Evolutionary conservation across 2,113 vertebrate species (phyloP), one percentile per base, ranked within the genome.

Genomic region (Sphyrna mokarran): DNA sequence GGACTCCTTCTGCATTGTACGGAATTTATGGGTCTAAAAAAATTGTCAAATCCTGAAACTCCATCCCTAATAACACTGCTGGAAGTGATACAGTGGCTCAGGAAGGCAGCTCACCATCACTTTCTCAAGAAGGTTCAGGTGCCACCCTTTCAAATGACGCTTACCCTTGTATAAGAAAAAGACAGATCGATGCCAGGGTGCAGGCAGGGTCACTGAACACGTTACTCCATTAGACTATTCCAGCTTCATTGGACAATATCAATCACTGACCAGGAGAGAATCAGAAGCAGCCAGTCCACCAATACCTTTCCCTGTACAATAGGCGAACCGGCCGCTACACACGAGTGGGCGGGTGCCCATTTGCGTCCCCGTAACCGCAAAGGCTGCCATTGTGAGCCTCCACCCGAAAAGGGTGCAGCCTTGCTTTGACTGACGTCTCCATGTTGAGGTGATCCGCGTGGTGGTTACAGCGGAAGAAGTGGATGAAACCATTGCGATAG

Each of bases 401-500:
- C 23, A 97, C 96, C 96, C 98, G 97, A 61, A 97, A 97, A 95
- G 97, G 96, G 61, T 97, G 96, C 0, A 98, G 98, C 63, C 98
- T 97, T 23, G 98, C 98, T 96, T 98, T 97, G 93, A 99, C 97
- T 0, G 98, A 99, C 9, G 98, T 98, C 72, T 99, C 98, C 0
- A 97, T 97, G 96, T 98, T 98, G 96, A 98, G 97, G 95, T 97
- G 97, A 26, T 98, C 98, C 0, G 98, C 98, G 95, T 98, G 98
- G 96, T 98, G 97, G 96, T 98, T 97, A 40, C 98, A 99, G 80
- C 98, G 98, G 96, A 99, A 99, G 91, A 99, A 98, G 98, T 98
- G 98, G 26, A 99, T 97, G 97, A 99, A 99, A 78, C 98, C 98
- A 0, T 98, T 98, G 96, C 98, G 97, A 97, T 99, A 99, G 97